Percentiles rank a stretch among this genome's conserved stretches.
phyloP scores from a whole-genome alignment of 2,888 invertebrate genomes.

The Agriopis aurantiaria region DNA sequence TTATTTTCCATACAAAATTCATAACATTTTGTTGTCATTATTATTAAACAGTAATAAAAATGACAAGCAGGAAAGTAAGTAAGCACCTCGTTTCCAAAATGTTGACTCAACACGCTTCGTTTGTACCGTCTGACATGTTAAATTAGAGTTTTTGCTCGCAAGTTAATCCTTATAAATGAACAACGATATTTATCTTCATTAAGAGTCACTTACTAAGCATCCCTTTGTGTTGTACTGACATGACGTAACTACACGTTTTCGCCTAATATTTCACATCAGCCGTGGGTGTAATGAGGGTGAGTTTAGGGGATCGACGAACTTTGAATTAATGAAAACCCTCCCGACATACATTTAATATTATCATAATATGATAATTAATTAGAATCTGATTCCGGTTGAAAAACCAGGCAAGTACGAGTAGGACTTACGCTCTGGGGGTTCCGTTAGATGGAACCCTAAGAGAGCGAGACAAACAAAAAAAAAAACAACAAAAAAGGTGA shows the following conservation, averaged over 20 bases:
- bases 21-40: too few species aligned
- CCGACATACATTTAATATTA: background rate
- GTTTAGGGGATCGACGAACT: conserved; percentile 10
- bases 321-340: conserved; percentile 9
- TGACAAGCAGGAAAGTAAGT: conserved; percentile 10
- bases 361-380: conserved; percentile 4
- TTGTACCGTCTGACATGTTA: conserved; percentile 61
- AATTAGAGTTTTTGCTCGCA: conserved; percentile 75
- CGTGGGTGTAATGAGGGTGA: conserved; percentile 38
- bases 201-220: conserved; percentile 81
- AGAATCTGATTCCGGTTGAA: background rate
- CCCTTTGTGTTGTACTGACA: conserved; percentile 81
- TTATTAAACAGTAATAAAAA: background rate
- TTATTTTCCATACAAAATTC: too few species aligned
- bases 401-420: too few species aligned
- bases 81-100: conserved; percentile 24
- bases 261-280: conserved; percentile 83
- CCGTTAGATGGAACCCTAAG: too few species aligned
- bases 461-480: too few species aligned
- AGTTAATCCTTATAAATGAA: conserved; percentile 82
- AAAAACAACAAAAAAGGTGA: too few species aligned
- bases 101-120: conserved; percentile 50
- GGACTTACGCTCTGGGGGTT: too few species aligned
- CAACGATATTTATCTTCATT: conserved; percentile 85
- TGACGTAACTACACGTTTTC: conserved; percentile 79